Percentiles rank a stretch among this genome's conserved stretches.
Evolutionary conservation across 2,797 vertebrate species (phyloP).

Genomic region (Arnoldichthys spilopterus): DNA sequence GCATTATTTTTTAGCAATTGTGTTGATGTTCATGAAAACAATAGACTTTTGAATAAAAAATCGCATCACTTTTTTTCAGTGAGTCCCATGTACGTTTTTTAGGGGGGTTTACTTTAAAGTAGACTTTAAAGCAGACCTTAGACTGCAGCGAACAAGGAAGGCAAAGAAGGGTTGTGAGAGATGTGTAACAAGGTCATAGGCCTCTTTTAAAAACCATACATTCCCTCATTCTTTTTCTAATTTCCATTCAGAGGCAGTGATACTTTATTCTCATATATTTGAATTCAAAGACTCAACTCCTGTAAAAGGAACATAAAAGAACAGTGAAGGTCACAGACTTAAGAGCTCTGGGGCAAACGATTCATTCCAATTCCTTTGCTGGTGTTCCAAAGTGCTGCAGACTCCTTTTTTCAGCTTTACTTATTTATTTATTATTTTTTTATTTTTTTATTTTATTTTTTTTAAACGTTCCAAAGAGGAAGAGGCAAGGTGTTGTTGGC

Average conservation of each 20-base stretch:
- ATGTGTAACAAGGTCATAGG: conserved; percentile 53
- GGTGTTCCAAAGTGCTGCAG: conserved; percentile 56
- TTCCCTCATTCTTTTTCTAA: conserved; percentile 46
- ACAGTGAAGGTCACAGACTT: conserved; percentile 62
- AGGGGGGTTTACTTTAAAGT: not conserved
- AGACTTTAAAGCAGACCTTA: not conserved
- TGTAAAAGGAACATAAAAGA: conserved; percentile 62
- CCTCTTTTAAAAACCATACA: conserved; percentile 40
- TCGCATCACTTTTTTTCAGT: not conserved
- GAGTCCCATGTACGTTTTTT: not conserved
- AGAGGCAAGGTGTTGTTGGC: conserved; percentile 64
- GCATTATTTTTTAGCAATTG: not conserved
- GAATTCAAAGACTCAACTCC: conserved; percentile 60
- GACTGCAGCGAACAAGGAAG: not conserved
- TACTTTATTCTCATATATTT: conserved; percentile 58
- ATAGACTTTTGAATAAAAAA: too few relatives aligned
- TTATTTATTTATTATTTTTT: too few relatives aligned
- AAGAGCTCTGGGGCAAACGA: conserved; percentile 62
- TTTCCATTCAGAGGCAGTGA: conserved; percentile 52
- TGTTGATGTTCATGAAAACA: not conserved
- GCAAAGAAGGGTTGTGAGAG: conserved; percentile 19
- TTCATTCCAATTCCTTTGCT: conserved; percentile 63
- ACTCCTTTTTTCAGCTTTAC: conserved; percentile 35
- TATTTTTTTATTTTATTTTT: conserved; percentile 24
- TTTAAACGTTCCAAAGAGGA: conserved; percentile 42